Base-by-base conservation (phyloP, 2,888 invertebrate genomes). In the Nycteola revayana region DNA sequence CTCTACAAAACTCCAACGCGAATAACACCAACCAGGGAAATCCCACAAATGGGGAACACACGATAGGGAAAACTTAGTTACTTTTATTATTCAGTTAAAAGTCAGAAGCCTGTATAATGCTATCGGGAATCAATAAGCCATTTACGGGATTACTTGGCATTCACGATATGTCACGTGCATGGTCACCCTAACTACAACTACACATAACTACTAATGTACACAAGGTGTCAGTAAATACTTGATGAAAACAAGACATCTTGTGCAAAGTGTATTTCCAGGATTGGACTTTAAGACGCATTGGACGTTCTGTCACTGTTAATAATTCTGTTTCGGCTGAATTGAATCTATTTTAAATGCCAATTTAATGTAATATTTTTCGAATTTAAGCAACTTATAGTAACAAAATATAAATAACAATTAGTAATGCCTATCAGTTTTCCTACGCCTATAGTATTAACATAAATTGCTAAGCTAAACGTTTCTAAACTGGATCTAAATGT, bases 401-500 rank as follows among this genome's bases (percentile, higher is more conserved):
- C n/a, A n/a, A n/a, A n/a, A n/a, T n/a, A n/a, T n/a, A n/a, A n/a
- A n/a, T n/a, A n/a, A n/a, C n/a, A n/a, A n/a, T n/a, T n/a, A n/a
- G n/a, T n/a, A n/a, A n/a, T n/a, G n/a, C n/a, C n/a, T n/a, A 53
- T 49, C 36, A 41, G 52, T 60, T 50, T 49, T 55, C 51, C 49
- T 26, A 47, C 32, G 37, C 33, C 47, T 25, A 32, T 44, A n/a
- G 39, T 34, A 67, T 68, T 73, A 58, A 62, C 64, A 70, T 72
- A 73, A 71, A 66, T 58, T 50, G 49, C 41, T 53, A 49, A 49
- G 48, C 40, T 50, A 43, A 56, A 67, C 49, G 60, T n/a, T 50
- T 59, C 57, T 49, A 56, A 75, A 75, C 74, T 72, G 58, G 66
- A 66, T 70, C 55, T 52, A 32, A 61, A 66, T 66, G 55, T 71